Evolutionary conservation across 2,113 vertebrate species (phyloP).

Genomic region (Tragelaphus imberbis): DNA sequence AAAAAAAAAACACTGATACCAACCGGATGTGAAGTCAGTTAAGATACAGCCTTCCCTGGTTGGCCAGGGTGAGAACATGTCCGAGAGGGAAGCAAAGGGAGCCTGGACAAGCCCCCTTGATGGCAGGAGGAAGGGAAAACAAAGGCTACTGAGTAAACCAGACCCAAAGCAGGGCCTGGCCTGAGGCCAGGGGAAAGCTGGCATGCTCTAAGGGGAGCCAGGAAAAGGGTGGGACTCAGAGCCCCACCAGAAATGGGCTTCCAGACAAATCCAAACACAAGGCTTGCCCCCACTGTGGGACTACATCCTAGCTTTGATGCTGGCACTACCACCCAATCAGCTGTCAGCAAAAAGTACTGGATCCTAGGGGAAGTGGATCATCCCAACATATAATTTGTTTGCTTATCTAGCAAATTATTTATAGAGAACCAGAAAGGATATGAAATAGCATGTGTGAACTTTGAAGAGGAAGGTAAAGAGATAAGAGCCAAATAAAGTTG

Average conservation of each 20-base stretch:
- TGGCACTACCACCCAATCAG: background rate
- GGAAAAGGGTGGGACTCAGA: constrained; percentile 33
- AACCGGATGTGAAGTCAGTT: background rate
- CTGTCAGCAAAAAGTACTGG: background rate
- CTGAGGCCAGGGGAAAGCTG: background rate
- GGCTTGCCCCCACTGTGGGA: background rate
- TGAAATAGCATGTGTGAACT: background rate
- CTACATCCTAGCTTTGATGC: background rate
- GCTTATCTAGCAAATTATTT: constrained; percentile 37
- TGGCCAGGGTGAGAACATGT: background rate
- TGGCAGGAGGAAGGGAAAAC: background rate
- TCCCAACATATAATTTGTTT: background rate
- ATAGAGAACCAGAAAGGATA: background rate
- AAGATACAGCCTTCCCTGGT: background rate
- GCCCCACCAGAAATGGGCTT: background rate
- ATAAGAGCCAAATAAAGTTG: background rate
- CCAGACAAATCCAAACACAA: constrained; percentile 35
- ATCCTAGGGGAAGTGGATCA: background rate
- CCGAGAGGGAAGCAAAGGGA: background rate
- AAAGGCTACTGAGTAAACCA: background rate
- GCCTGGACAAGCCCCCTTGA: background rate
- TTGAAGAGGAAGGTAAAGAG: background rate
- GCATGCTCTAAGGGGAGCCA: background rate
- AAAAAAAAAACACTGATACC: background rate
- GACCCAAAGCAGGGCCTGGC: background rate